Percentiles rank a stretch among this genome's conserved stretches.
phyloP scores from a whole-genome alignment of 2,797 vertebrate species.

The Paratrypauchen microcephalus region DNA sequence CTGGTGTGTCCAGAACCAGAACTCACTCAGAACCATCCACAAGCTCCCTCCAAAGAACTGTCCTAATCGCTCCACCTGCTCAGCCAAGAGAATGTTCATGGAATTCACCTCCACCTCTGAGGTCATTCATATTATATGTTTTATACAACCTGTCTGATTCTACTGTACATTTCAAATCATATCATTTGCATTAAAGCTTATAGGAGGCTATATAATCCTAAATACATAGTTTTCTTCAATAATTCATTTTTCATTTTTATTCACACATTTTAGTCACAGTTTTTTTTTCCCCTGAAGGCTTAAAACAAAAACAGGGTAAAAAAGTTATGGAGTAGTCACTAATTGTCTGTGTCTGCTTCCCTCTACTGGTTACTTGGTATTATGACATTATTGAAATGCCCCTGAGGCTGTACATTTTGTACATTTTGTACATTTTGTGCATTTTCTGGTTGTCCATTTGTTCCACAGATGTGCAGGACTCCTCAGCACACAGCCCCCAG shows the following conservation, averaged over 20 bases:
- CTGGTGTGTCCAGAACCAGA: slow-evolving; percentile 36
- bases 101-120: slow-evolving; percentile 72
- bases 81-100: slow-evolving; percentile 43
- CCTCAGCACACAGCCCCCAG: slow-evolving; percentile 38
- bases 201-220: too few species aligned
- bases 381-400: not conserved
- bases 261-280: too few species aligned
- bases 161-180: too few species aligned
- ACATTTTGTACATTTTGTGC: too few species aligned
- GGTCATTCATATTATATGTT: slow-evolving; percentile 52
- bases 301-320: not conserved
- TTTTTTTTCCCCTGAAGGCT: not conserved
- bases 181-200: too few species aligned
- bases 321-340: not conserved
- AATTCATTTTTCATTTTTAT: too few species aligned
- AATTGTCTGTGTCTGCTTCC: not conserved
- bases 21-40: slow-evolving; percentile 25
- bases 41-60: slow-evolving; percentile 22
- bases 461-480: slow-evolving; percentile 58
- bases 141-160: not conserved
- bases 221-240: too few species aligned
- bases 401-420: too few species aligned
- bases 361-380: not conserved
- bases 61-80: slow-evolving; percentile 48
- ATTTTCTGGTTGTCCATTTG: not conserved